Evolutionary conservation across 2,888 invertebrate species (phyloP), one percentile per base, ranked within the genome.

Genomic region (Rhabditoides inermis): DNA sequence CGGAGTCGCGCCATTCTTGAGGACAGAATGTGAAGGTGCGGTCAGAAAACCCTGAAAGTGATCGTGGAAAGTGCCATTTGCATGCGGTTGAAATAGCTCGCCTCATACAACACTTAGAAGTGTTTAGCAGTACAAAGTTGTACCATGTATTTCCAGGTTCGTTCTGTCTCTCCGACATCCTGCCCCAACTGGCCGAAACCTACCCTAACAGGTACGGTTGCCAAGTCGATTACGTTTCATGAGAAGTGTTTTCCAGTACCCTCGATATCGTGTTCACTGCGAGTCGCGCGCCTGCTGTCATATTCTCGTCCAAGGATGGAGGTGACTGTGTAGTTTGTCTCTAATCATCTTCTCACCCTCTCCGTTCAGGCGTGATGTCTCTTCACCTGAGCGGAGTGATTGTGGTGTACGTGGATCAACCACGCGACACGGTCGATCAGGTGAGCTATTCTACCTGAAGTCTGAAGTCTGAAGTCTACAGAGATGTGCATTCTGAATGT

Each of bases 231-330:
- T n/a, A n/a, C n/a, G n/a, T n/a, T n/a, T n/a, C n/a, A n/a, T n/a
- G n/a, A n/a, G n/a, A n/a, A n/a, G n/a, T n/a, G n/a, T n/a, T n/a
- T n/a, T n/a, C n/a, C n/a, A n/a, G 61, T 2, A 55, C 62, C 1
- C 53, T 68, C 2, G 66, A 66, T 27, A 40, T 68, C 40, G 57
- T 65, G 2, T 59, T 68, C 54, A 55, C 61, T 10, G 68, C 68
- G 20, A 63, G 63, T 2, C 52, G 66, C 48, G 66, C 68, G 0
- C 68, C 68, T 0, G 68, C 68, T 0, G 39, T 65, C 3, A 47
- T 68, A n/a, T 68, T 68, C 53, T 65, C 59, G 32, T 61, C 65
- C 46, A 60, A 59, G 35, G 59, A 66, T 51, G 61, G 61, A 52
- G 68, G 66, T 53, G 36, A 42, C 5, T 39, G 22, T 35, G 12